Evolutionary conservation across 2,113 vertebrate genomes (phyloP).

Genomic region (Perognathus longimembris): DNA sequence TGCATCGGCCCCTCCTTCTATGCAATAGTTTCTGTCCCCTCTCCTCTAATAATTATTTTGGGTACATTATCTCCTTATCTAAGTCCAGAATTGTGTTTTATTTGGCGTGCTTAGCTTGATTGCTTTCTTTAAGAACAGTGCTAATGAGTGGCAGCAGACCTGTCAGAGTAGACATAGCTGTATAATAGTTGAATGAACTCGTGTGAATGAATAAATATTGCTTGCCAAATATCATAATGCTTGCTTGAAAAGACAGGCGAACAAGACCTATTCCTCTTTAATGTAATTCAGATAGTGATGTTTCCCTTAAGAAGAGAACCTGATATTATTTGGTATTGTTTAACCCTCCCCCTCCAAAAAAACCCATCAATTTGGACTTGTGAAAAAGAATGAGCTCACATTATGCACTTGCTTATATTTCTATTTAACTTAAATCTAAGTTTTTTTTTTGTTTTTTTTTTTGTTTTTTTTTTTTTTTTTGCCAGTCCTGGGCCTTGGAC

Average conservation of each 20-base stretch:
- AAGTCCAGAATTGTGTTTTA: background rate
- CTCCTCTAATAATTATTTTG: background rate
- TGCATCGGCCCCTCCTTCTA: background rate
- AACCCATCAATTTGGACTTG: background rate
- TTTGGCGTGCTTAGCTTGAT: background rate
- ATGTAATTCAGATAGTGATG: background rate
- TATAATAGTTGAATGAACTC: slow-evolving; percentile 9
- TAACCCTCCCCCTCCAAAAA: no score
- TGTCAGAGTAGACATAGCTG: background rate
- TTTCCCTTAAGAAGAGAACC: background rate
- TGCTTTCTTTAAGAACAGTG: background rate
- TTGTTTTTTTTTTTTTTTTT: no score
- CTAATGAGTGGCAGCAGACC: background rate
- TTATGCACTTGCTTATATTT: background rate
- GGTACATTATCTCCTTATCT: background rate
- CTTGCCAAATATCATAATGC: background rate
- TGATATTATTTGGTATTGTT: background rate
- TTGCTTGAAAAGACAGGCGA: background rate
- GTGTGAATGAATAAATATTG: background rate
- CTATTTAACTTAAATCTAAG: slow-evolving; percentile 29
- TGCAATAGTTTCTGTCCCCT: no score
- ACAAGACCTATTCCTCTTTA: background rate
- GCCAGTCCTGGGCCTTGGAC: no score
- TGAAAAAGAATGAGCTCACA: background rate
- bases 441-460: no score